Evolutionary conservation across 2,113 vertebrate genomes (phyloP).

Genomic region (Gnathonemus echidnorhynchus): DNA sequence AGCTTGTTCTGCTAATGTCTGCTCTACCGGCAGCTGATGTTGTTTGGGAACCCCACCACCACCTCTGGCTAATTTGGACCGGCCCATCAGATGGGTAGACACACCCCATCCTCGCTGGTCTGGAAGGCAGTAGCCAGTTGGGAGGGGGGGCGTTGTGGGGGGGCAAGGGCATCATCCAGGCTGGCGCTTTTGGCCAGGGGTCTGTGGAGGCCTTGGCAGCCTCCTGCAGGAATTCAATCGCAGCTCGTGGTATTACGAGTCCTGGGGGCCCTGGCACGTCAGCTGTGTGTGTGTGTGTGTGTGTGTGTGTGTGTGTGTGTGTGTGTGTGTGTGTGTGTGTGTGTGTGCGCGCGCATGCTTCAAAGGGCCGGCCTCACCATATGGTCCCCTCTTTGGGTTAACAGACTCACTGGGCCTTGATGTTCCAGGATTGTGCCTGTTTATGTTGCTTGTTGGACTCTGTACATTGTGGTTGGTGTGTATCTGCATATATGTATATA

Average conservation of each 20-base stretch:
- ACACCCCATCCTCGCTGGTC: neutral
- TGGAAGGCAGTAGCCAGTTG: neutral
- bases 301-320: neutral
- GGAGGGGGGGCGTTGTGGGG: neutral
- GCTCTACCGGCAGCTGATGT: slow-evolving; percentile 65
- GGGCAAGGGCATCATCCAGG: neutral
- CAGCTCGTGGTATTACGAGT: neutral
- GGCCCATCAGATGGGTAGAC: slow-evolving; percentile 30
- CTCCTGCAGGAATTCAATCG: neutral
- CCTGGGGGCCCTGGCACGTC: neutral
- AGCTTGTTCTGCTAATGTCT: slow-evolving; percentile 69
- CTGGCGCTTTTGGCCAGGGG: neutral
- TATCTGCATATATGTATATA: neutral
- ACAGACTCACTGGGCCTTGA: slow-evolving; percentile 39
- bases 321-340: neutral
- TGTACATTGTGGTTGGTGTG: neutral
- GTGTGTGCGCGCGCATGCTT: neutral
- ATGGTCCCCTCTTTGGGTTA: slow-evolving; percentile 57
- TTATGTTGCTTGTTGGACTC: neutral
- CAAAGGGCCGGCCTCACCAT: slow-evolving; percentile 40
- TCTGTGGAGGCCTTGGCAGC: neutral
- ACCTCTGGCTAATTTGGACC: slow-evolving; percentile 26
- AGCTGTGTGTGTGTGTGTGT: neutral
- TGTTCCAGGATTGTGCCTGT: neutral
- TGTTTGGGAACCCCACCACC: slow-evolving; percentile 30